A percentile compares a stretch with the other conserved stretches of the same genome.
These are phyloP conservation scores for Falcaria lacertinaria DNA, from an alignment of 2,888 invertebrate species.

Conservation along the genomic window DNA sequence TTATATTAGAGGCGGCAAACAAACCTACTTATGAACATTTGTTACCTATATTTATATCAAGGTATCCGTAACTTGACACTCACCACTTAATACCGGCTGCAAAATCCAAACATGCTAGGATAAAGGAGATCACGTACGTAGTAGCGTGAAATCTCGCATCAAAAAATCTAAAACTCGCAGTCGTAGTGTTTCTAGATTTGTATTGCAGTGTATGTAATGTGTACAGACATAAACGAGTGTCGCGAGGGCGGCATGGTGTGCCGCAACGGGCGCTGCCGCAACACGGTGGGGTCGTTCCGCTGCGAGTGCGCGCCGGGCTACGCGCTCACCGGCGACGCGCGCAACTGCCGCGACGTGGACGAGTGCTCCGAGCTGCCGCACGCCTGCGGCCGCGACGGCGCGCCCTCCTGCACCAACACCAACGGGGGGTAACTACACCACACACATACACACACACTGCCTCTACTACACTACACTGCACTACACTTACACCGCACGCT, in stretches of 20 bases:
- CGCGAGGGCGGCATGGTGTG: constrained; percentile 91
- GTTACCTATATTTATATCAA: no score
- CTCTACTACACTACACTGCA: no score
- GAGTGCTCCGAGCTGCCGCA: constrained; percentile 82
- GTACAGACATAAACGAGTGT: constrained; percentile 88
- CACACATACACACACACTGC: background rate
- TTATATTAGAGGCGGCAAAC: no score
- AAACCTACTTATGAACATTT: no score
- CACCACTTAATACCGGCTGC: no score
- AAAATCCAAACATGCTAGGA: no score
- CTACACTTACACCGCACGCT: background rate
- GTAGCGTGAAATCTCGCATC: no score
- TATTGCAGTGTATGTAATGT: no score
- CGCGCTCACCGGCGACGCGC: constrained; percentile 84
- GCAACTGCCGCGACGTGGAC: constrained; percentile 89
- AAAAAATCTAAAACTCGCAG: no score
- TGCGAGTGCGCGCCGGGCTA: constrained; percentile 92
- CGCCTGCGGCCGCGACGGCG: constrained; percentile 60
- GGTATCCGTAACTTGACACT: no score
- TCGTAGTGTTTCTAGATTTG: no score
- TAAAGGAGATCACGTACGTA: no score
- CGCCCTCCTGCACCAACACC: constrained; percentile 67
- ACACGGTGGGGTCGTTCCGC: constrained; percentile 87
- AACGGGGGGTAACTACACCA: constrained; percentile 54
- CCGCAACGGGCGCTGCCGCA: constrained; percentile 90